Evolutionary conservation across 1,140 invertebrate species (phyloP).

Genomic region (Brachionus plicatilis): DNA sequence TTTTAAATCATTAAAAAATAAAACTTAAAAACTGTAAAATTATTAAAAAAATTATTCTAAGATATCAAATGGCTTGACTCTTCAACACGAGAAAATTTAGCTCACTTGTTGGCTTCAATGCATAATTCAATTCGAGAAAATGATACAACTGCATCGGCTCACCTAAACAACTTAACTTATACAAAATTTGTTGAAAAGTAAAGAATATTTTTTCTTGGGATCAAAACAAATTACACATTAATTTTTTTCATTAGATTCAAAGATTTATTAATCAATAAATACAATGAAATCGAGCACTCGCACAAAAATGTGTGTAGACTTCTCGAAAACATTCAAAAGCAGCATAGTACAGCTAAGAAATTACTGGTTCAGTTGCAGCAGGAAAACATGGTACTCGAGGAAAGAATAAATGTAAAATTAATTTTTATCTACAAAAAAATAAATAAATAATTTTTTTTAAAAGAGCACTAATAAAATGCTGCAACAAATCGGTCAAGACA

Average conservation of each 20-base stretch:
- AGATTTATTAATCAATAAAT: slow-evolving; percentile 46
- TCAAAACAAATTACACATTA: neutral
- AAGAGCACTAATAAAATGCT: slow-evolving; percentile 53
- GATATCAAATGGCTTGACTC: slow-evolving; percentile 50
- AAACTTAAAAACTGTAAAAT: no score
- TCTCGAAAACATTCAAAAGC: slow-evolving; percentile 48
- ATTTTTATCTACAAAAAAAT: neutral
- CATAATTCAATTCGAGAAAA: slow-evolving; percentile 51
- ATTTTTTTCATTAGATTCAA: slow-evolving; percentile 48
- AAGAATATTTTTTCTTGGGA: neutral
- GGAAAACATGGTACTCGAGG: slow-evolving; percentile 54
- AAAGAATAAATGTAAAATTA: slow-evolving; percentile 50
- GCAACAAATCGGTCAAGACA: slow-evolving; percentile 55
- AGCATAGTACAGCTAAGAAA: slow-evolving; percentile 48
- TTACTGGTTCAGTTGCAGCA: slow-evolving; percentile 52
- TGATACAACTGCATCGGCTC: slow-evolving; percentile 50
- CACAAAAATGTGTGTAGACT: slow-evolving; percentile 47
- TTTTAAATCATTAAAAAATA: no score
- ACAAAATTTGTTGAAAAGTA: slow-evolving; percentile 55
- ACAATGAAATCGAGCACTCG: slow-evolving; percentile 46
- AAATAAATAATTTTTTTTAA: neutral
- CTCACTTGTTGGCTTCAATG: slow-evolving; percentile 56
- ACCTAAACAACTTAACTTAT: slow-evolving; percentile 53
- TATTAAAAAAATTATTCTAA: neutral
- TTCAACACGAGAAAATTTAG: slow-evolving; percentile 51